Base-by-base conservation (phyloP, 2,797 vertebrate genomes). In the Phoebastria nigripes region DNA sequence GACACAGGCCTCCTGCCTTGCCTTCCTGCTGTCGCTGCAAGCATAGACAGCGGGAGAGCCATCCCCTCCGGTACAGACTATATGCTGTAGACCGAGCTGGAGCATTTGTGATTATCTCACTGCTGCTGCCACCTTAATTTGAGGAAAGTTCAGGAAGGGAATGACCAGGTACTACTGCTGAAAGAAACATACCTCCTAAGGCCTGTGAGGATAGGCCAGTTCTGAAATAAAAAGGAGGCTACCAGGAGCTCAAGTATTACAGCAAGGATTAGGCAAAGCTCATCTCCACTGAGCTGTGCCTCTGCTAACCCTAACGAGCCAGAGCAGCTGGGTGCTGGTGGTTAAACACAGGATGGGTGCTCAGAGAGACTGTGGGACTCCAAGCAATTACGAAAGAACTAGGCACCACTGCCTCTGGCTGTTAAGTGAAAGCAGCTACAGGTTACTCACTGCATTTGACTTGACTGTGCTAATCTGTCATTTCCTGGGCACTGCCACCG, bases 281-380 rank as follows among this genome's bases (percentile, higher is more conserved):
- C 41, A n/a, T 46, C 71, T 41, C n/a, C 8, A 3, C 46, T n/a
- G 46, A 93, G 59, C 74, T 0, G 0, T 13, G 49, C 31, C n/a
- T 51, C 66, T 59, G 59, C 44, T 58, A 26, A 2, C 17, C 31
- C 37, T 2, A 3, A 7, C 12, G 46, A 56, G 37, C 26, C 71
- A 74, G 76, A 59, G 72, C 71, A 28, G 1, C 22, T 35, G 15
- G 51, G 44, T 51, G 44, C 28, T 8, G 37, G 26, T 18, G 33
- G 54, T 18, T 55, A 44, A 66, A 44, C 67, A 24, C 33, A 31
- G 37, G 46, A 42, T 56, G 51, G 33, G 62, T 17, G 26, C 29
- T 51, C 2, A 0, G 19, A 35, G 16, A 41, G 19, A 46, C 51
- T 29, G 5, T 1, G 0, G 72, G 8, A 8, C 26, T 62, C 47